Base-by-base conservation (phyloP, 2,888 invertebrate species). In the Tetheella fluctuosa region DNA sequence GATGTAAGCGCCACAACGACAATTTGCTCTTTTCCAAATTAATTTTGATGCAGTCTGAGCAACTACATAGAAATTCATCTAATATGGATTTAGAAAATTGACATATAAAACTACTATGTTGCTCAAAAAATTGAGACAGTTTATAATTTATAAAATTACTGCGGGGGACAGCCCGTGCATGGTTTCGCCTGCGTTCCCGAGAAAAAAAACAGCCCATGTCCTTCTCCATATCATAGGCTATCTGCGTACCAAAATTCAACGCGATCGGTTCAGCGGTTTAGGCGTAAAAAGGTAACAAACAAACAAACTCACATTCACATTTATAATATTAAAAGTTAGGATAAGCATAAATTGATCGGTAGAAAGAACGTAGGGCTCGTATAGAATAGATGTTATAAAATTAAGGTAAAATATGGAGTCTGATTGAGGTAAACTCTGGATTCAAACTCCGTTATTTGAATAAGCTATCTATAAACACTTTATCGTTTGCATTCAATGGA, bases 401-500 rank as follows among this genome's bases (percentile, higher is more conserved):
- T 48, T 48, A 17, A 20, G 8, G 17, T 17, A 20, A 17, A 48
- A 48, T 48, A 48, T 20, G 48, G 7, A 48, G 48, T 48, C 17
- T 48, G 23, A 55, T 55, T 20, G 23, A 10, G 23, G 12, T 37
- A 54, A 25, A 34, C 20, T 23, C 37, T 20, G 34, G 48, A 48
- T 48, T 10, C 48, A 48, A 48, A 48, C 17, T 48, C 34, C 34
- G 55, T 37, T 55, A 34, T 55, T 48, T 55, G 34, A 34, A 34
- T 55, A 55, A 55, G 55, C 20, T 55, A 55, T 55, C 34, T 55
- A 55, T 55, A 55, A 55, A 23, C 55, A 20, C 34, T 55, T 34
- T 34, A 20, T 48, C 48, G 48, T 37, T 55, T 37, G 37, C 30
- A 55, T 55, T 55, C 55, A 55, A 55, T 55, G 34, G 57, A 39